phyloP scores from a whole-genome alignment of 2,888 invertebrate genomes.

The Notodonta dromedarius region DNA sequence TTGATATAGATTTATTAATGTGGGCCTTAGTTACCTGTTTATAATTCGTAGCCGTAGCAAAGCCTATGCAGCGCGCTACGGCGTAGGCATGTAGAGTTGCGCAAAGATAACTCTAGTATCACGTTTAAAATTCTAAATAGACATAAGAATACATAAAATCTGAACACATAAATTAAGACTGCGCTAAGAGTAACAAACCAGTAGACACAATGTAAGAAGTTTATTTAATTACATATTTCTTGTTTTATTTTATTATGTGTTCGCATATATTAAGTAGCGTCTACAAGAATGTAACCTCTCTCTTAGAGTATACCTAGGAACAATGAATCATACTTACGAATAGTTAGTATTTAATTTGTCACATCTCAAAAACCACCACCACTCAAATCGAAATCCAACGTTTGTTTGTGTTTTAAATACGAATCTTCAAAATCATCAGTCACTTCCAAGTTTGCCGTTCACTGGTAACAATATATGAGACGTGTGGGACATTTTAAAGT shows the following conservation, averaged over 20 bases:
- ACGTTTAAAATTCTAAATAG: background rate
- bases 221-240: too few species aligned
- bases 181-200: too few species aligned
- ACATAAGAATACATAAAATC: too few species aligned
- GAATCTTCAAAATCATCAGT: slow-evolving; percentile 55
- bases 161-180: too few species aligned
- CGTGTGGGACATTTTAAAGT: slow-evolving; percentile 69
- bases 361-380: slow-evolving; percentile 73
- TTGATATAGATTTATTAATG: too few species aligned
- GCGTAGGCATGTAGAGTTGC: slow-evolving; percentile 5
- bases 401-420: slow-evolving; percentile 32
- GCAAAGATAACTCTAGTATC: background rate
- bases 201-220: too few species aligned
- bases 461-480: slow-evolving; percentile 46
- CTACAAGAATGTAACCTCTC: too few species aligned
- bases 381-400: slow-evolving; percentile 67
- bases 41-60: slow-evolving; percentile 4
- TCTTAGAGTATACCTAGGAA: background rate
- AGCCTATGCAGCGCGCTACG: slow-evolving; percentile 2
- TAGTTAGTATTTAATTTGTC: slow-evolving; percentile 57
- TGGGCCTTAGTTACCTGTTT: too few species aligned
- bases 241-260: too few species aligned
- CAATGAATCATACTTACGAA: slow-evolving; percentile 50
- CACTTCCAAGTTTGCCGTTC: slow-evolving; percentile 57
- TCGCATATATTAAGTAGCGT: too few species aligned